These are phyloP conservation scores for Drosophila mulleri DNA, from an alignment of 2,888 invertebrate species.

Conservation along the genomic window DNA sequence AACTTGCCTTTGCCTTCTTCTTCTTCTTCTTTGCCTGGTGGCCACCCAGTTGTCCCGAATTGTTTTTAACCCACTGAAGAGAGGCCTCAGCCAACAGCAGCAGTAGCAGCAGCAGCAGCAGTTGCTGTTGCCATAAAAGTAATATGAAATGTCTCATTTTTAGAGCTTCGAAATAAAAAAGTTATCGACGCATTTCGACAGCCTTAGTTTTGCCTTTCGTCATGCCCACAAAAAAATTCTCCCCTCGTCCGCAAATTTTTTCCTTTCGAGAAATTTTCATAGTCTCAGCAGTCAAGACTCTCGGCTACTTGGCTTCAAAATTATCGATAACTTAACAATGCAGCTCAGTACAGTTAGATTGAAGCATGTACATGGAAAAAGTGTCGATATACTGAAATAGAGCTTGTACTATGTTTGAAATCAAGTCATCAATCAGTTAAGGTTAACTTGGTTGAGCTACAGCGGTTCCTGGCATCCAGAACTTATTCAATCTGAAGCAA, in stretches of 20 bases:
- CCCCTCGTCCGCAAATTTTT: not conserved
- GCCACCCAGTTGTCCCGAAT: constrained; percentile 56
- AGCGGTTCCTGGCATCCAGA: too few species aligned
- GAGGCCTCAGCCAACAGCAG: constrained; percentile 16
- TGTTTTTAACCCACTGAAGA: constrained; percentile 76
- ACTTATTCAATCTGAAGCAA: not conserved
- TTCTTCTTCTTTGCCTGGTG: constrained; percentile 3
- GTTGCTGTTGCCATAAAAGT: constrained; percentile 79
- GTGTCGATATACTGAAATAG: not conserved
- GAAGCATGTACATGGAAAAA: too few species aligned
- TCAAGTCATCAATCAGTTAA: too few species aligned
- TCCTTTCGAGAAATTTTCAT: not conserved
- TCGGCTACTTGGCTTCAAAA: not conserved
- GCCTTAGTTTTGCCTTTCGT: constrained; percentile 24
- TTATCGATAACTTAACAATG: constrained; percentile 6
- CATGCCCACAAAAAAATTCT: constrained; percentile 1
- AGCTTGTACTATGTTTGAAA: not conserved
- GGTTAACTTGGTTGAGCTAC: too few species aligned
- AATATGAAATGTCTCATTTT: constrained; percentile 81
- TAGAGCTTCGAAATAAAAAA: constrained; percentile 81
- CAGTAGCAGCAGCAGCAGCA: constrained; percentile 45
- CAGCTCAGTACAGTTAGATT: not conserved
- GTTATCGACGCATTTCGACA: constrained; percentile 76
- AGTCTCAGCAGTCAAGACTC: not conserved
- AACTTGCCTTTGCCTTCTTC: constrained; percentile 37